Evolutionary conservation across 2,797 vertebrate genomes (phyloP).

Genomic region (Hydrophis major): DNA sequence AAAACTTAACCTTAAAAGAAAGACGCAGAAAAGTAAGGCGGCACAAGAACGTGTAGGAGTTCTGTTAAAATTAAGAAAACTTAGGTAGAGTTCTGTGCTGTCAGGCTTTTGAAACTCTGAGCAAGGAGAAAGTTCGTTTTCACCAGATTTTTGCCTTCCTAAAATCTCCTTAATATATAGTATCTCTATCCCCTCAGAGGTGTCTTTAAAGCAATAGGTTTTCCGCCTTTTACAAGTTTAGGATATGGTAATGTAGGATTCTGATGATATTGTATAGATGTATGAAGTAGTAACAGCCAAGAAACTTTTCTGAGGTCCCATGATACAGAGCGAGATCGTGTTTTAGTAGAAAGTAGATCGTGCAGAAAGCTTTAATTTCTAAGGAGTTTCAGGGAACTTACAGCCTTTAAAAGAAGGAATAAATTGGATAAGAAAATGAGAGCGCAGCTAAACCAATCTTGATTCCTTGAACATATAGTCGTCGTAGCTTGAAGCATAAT

Average conservation of each 20-base stretch:
- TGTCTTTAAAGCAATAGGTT: neutral
- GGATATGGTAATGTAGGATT: neutral
- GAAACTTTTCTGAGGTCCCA: conserved; percentile 35
- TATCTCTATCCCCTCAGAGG: neutral
- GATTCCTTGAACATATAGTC: neutral
- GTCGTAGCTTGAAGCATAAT: neutral
- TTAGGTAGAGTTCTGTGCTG: neutral
- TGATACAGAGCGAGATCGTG: conserved; percentile 26
- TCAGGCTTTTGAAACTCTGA: neutral
- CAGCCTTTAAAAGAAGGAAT: conserved; percentile 3
- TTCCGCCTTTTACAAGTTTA: neutral
- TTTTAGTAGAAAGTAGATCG: conserved; percentile 10
- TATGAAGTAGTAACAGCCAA: neutral
- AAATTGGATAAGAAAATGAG: conserved; percentile 23
- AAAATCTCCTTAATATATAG: neutral
- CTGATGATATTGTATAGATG: neutral
- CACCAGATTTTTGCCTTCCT: neutral
- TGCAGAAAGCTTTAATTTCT: conserved; percentile 20
- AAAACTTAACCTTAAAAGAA: neutral
- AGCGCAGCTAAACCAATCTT: neutral
- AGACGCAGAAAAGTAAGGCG: neutral
- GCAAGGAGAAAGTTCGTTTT: neutral
- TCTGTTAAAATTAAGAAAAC: neutral
- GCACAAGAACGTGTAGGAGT: neutral
- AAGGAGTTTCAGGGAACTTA: neutral